phyloP scores from a whole-genome alignment of 2,888 invertebrate species.

The Pseudanteris insignis region DNA sequence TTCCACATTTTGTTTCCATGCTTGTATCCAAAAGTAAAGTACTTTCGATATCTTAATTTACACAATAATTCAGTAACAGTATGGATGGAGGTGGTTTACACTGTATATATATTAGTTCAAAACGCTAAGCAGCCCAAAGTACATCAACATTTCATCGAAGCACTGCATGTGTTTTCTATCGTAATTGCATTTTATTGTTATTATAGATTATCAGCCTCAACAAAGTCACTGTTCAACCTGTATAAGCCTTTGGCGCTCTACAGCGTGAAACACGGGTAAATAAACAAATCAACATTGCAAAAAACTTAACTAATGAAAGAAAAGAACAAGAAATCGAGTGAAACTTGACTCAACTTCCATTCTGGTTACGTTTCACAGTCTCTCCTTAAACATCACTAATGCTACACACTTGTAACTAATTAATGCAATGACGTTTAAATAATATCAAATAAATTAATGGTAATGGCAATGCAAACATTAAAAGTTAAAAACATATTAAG shows the following conservation, averaged over 20 bases:
- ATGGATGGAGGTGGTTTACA: too few species aligned
- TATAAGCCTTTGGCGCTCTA: conserved; percentile 64
- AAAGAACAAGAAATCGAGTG: conserved; percentile 12
- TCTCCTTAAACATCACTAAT: too few species aligned
- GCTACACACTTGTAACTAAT: too few species aligned
- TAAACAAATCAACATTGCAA: conserved; percentile 43
- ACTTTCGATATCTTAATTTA: too few species aligned
- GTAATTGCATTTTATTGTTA: conserved; percentile 58
- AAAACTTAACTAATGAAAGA: conserved; percentile 13
- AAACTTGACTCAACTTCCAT: conserved; percentile 25
- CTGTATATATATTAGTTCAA: conserved; percentile 5
- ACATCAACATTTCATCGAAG: conserved; percentile 37
- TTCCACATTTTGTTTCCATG: too few species aligned
- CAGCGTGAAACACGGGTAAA: conserved; percentile 67
- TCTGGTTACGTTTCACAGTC: neutral
- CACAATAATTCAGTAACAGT: too few species aligned
- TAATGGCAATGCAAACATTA: too few species aligned
- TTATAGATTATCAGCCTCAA: conserved; percentile 65
- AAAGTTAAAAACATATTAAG: too few species aligned
- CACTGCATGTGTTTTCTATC: conserved; percentile 61
- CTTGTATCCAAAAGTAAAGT: too few species aligned
- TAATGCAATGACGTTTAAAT: too few species aligned
- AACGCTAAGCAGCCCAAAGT: conserved; percentile 1
- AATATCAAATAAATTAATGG: too few species aligned
- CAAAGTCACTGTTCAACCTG: conserved; percentile 68